Base-by-base conservation (phyloP, 53 echinoderm and acorn worm genomes). In the Hippasteria phrygiana region DNA sequence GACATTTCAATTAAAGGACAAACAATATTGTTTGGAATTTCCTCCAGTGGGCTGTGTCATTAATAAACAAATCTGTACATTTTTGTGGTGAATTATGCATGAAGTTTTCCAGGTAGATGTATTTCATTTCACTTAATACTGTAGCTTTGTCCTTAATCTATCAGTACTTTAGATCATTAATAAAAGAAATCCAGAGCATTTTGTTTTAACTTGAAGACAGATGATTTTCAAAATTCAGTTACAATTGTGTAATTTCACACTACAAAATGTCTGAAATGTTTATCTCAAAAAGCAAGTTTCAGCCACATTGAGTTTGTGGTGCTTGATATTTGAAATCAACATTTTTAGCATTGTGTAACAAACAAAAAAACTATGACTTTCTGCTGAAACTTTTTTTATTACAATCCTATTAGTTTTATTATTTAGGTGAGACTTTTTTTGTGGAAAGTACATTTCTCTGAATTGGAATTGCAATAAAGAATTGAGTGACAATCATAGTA, bases 381-480 rank as follows among this genome's bases (percentile, higher is more conserved):
- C 85, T 71, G 71, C 71, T 69, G 69, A 69, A 37, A 45, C 16
- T 17, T 51, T 78, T 53, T 54, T 50, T 85, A 47, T 85, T 71
- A 55, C 35, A 41, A 85, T 79, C 31, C 40, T 5, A 36, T 65
- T 65, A 63, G 81, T 63, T 51, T 69, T 8, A 71, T 69, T 37
- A 85, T 69, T 85, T 69, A 71, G 85, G 28, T 47, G 14, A 69
- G 26, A 33, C 51, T 43, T 47, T 66, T 62, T 50, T 85, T 69
- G 50, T 70, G 71, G 41, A 85, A 70, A 70, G 46, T 67, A 71
- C 12, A 50, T 85, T 85, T 85, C 71, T 43, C 85, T 22, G 71
- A 70, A 48, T 69, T 85, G 69, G 71, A 85, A 85, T 85, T 85
- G 85, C 85, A 85, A 85, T 85, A 85, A 85, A 85, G 70, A 85